Evolutionary conservation across 2,797 vertebrate species (phyloP), one percentile per base, ranked within the genome.

Genomic region (Hipposideros larvatus): DNA sequence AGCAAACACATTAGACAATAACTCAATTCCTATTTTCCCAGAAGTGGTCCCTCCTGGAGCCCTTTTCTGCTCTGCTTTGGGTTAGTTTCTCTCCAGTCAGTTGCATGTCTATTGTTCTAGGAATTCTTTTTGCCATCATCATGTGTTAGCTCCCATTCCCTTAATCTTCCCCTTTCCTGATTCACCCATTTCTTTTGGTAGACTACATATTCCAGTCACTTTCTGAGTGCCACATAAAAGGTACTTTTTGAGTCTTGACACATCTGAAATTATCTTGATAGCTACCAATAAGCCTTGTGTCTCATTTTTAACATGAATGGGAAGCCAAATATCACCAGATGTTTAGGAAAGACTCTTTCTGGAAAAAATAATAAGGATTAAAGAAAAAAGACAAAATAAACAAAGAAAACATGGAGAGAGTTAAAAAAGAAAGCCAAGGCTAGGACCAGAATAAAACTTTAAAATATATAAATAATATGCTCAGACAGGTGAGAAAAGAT

Each of bases 1-100:
- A 96, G 28, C n/a, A 92, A 94, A 84, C n/a, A 83, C 4, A 28
- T 88, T 10, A 90, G 28, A 14, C 71, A 41, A 89, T 94, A 71
- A 2, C 13, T 61, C 65, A 70, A 24, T 66, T 91, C 11, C 43
- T 73, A 11, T 94, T 85, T 84, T 34, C 22, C 61, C 37, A 43
- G 46, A 78, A 94, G 16, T 48, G 37, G 63, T 91, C 48, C 61
- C 15, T 68, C 34, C n/a, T 48, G 24, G 34, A 94, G 28, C 31
- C 43, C 7, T 94, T 82, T 53, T 66, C 21, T 13, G 41, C 57
- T 13, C 34, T 91, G 10, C n/a, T 89, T 84, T 43, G 3, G 22
- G 11, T 46, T 96, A 90, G 15, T 21, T 83, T 87, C 26, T 74
- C 43, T 65, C 53, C 31, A 73, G 24, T 15, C 22, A 8, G 13